Base-by-base conservation (phyloP, 64 coral and sea anemone genomes). In the Actinia tenebrosa region DNA sequence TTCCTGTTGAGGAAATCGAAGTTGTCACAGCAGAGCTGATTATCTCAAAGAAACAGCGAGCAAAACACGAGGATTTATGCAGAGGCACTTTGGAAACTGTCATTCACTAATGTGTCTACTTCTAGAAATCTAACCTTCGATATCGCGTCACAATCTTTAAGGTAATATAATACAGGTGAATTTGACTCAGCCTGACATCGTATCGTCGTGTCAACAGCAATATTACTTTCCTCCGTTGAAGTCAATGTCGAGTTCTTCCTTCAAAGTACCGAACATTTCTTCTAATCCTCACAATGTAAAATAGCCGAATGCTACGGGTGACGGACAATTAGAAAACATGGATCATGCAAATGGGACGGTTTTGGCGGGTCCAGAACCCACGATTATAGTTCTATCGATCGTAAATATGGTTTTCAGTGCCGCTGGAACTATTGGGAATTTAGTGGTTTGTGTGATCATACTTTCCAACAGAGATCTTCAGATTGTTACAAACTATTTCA, bases 401-500 rank as follows among this genome's bases (percentile, higher is more conserved):
- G 82, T 99, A 10, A 99, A 99, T 44, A 95, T 99, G 16, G 16
- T 90, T 25, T 99, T 99, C 59, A 91, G 90, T 53, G 53, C 91
- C 26, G 83, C 77, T 19, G 97, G 97, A 58, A 89, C 91, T 3
- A 77, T 95, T 52, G 97, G 97, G 1, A 99, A 99, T 77, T 53
- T 93, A 16, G 37, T 93, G 26, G 97, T 99, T n/a, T 91, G 93
- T 78, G 30, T 89, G 23, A 89, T 90, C 3, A 80, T 95, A 15
- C 2, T 84, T 2, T 62, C 81, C 0, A 87, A 92, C 87, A 83
- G 88, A 23, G 84, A 94, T 44, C 90, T 94, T 7, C 96, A 87
- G 58, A 98, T 87, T n/a, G 77, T 92, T 47, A 90, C 93, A 7
- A 98, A 98, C 53, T n/a, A 90, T 3, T 98, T 98, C 63, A 95